Base-by-base conservation (phyloP, 2,888 invertebrate species). In the Pammene fasciana region DNA sequence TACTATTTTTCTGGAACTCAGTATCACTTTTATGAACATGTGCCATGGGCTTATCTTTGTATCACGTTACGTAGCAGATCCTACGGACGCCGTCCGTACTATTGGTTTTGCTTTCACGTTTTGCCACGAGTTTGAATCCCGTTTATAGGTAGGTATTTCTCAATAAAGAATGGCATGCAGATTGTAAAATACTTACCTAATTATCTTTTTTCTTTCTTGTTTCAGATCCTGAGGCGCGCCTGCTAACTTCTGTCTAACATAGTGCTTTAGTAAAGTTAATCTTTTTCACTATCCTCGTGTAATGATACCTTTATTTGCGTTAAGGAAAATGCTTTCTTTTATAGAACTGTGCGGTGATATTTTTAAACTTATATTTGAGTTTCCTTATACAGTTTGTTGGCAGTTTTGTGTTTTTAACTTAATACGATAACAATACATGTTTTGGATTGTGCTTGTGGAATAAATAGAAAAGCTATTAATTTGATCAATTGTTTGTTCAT, bases 141-240 rank as follows among this genome's bases (percentile, higher is more conserved):
- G 26, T 1, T 26, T 26, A 26, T 26, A 26, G n/a, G n/a, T n/a
- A n/a, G n/a, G n/a, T n/a, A 26, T 26, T 26, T 26, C 1, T 26
- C 4, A 26, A 26, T 26, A 26, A 26, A 46, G 5, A 6, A 14
- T 6, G n/a, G 5, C 14, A n/a, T 43, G 11, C 10, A 13, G 43
- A 43, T 38, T 38, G 8, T 43, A 11, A 10, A 43, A 34, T 1
- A 13, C 5, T 54, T 34, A 54, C 34, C 34, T 1, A 13, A 0
- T 54, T 34, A 54, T 54, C 34, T 54, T 34, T 34, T 34, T 8
- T 54, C 34, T 6, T 57, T 18, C n/a, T 59, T 59, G 59, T 59
- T 59, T 59, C 60, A 60, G 60, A 48, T 48, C 36, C 60, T 46
- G 26, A 45, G 6, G 14, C 18, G 45, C 59, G 13, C 26, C 43